Evolutionary conservation across 2,113 vertebrate species (phyloP).

Genomic region (Phalacrocorax carbo): DNA sequence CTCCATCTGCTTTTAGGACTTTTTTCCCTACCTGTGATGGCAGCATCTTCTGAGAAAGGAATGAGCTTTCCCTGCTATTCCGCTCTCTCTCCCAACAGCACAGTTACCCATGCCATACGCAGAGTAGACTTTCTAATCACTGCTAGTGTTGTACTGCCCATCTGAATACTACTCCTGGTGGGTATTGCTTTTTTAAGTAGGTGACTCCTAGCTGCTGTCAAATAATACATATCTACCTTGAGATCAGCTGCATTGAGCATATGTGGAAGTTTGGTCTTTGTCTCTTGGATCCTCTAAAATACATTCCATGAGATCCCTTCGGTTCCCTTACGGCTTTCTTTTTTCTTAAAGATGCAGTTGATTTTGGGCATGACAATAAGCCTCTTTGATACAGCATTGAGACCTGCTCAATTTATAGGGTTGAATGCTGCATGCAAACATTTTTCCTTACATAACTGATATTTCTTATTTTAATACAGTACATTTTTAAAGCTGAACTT

Average conservation of each 20-base stretch:
- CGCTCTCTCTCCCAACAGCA: background rate
- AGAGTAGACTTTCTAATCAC: background rate
- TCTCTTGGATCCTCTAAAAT: background rate
- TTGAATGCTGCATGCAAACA: background rate
- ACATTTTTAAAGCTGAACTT: constrained; percentile 5
- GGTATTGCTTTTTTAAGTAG: background rate
- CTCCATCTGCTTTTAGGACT: background rate
- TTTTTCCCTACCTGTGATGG: background rate
- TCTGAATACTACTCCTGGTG: background rate
- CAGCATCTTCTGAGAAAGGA: background rate
- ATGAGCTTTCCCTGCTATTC: background rate
- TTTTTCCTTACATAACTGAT: constrained; percentile 1
- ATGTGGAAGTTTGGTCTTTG: background rate
- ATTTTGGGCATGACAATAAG: background rate
- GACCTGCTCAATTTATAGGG: background rate
- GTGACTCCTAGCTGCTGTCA: background rate
- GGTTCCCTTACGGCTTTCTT: background rate
- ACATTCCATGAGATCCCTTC: background rate
- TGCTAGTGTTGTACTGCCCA: background rate
- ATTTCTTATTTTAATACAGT: constrained; percentile 11
- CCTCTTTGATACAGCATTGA: background rate
- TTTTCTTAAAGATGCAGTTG: background rate
- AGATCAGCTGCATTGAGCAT: background rate
- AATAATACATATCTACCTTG: background rate
- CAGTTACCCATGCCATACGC: background rate